Conservation (phyloP, 2,113 vertebrate genomes). For the Lepisosteus oculatus region DNA sequence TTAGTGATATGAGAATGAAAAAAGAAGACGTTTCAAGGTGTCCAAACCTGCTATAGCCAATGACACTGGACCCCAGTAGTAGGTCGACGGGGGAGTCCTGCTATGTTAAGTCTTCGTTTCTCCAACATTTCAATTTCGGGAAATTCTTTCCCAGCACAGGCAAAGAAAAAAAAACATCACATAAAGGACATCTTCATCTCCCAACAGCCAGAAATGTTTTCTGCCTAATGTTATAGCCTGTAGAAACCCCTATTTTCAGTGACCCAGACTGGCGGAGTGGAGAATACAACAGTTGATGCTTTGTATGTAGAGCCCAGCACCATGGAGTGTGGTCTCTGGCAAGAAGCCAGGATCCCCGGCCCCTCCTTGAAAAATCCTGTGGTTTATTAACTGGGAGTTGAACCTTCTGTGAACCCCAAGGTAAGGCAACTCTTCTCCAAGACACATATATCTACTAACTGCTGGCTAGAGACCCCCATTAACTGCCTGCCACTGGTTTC, state of each 20-base stretch:
- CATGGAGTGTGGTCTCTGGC: slow-evolving; percentile 15
- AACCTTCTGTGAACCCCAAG: slow-evolving; percentile 20
- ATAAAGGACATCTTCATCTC: slow-evolving; percentile 9
- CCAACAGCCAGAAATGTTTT: background rate
- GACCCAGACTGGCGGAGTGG: background rate
- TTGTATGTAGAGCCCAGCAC: background rate
- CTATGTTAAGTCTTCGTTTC: background rate
- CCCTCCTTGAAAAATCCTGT: background rate
- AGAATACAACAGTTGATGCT: slow-evolving; percentile 10
- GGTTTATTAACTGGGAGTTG: slow-evolving; percentile 19
- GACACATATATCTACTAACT: slow-evolving; percentile 1
- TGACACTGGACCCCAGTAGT: background rate
- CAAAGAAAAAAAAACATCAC: slow-evolving; percentile 6
- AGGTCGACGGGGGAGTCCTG: background rate
- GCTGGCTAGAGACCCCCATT: background rate
- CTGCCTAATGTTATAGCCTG: background rate
- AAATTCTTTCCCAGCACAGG: slow-evolving; percentile 2
- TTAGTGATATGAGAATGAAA: no score
- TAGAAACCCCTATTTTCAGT: background rate
- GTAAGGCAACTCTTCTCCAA: background rate
- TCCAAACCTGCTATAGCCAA: background rate
- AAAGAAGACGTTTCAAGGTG: no score
- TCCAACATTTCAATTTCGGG: background rate
- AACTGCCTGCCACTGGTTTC: background rate
- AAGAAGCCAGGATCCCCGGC: background rate